phyloP scores from a whole-genome alignment of 2,797 vertebrate genomes.

The Dermochelys coriacea region DNA sequence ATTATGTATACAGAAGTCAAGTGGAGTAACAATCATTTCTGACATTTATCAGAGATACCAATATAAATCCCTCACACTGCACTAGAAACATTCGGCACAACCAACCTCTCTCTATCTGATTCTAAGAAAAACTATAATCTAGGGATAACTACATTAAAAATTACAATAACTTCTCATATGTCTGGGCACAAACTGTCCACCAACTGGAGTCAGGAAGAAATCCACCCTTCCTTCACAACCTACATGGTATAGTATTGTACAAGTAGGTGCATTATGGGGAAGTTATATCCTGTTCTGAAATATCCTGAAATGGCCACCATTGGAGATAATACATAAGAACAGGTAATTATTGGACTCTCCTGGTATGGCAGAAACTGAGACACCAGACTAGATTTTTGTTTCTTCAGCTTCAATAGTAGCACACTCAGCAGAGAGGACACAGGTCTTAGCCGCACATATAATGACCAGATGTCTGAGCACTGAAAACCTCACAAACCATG shows the following conservation, averaged over 20 bases:
- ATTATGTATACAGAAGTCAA: neutral
- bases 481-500: neutral
- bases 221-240: neutral
- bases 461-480: neutral
- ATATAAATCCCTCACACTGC: neutral
- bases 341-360: neutral
- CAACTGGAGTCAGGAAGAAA: neutral
- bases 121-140: neutral
- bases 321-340: neutral
- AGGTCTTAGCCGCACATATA: neutral
- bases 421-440: neutral
- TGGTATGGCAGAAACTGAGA: constrained; percentile 5
- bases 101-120: neutral
- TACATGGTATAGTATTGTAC: neutral
- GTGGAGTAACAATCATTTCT: neutral
- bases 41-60: neutral
- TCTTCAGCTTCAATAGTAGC: neutral
- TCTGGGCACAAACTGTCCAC: neutral
- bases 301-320: neutral
- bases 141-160: neutral
- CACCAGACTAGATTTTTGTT: neutral
- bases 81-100: neutral
- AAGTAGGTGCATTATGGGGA: neutral
- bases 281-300: neutral
- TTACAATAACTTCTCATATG: neutral